A percentile compares a stretch with the other conserved stretches of the same genome.
phyloP scores from a whole-genome alignment of 2,888 invertebrate genomes.

The Urechis unicinctus region DNA sequence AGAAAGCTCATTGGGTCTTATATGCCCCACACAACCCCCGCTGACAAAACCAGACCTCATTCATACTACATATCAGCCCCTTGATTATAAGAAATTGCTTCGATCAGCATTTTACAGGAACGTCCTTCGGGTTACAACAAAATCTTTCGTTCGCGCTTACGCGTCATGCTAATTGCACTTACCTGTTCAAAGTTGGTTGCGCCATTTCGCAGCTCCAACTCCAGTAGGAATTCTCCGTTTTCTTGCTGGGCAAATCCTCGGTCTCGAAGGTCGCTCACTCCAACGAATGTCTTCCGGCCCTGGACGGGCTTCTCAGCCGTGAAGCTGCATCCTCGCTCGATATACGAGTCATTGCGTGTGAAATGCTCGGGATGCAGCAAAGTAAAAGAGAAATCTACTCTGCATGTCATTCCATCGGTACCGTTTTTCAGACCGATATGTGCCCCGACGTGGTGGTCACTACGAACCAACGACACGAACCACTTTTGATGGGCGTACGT shows the following conservation, averaged over 20 bases:
- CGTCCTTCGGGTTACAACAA: too few relatives aligned
- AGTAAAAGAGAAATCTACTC: conserved; percentile 75
- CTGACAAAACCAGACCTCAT: too few relatives aligned
- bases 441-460: conserved; percentile 70
- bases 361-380: conserved; percentile 75
- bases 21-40: too few relatives aligned
- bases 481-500: conserved; percentile 75
- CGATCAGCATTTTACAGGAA: too few relatives aligned
- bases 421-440: conserved; percentile 72
- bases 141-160: too few relatives aligned
- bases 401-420: conserved; percentile 68
- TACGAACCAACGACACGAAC: conserved; percentile 72
- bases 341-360: conserved; percentile 73
- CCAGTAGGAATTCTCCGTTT: conserved; percentile 73
- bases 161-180: too few relatives aligned
- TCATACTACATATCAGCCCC: too few relatives aligned
- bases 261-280: conserved; percentile 38
- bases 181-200: conserved; percentile 70
- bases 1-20: too few relatives aligned
- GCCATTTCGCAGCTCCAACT: conserved; percentile 69
- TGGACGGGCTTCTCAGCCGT: conserved; percentile 36
- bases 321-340: conserved; percentile 66
- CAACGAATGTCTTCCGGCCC: conserved; percentile 43
- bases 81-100: too few relatives aligned
- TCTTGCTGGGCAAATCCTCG: conserved; percentile 71